A percentile compares a stretch with the other conserved stretches of the same genome.
These are phyloP conservation scores for Bolinopsis microptera DNA, from an alignment of 37 sponge, comb jelly and placozoan species.

Conservation along the genomic window DNA sequence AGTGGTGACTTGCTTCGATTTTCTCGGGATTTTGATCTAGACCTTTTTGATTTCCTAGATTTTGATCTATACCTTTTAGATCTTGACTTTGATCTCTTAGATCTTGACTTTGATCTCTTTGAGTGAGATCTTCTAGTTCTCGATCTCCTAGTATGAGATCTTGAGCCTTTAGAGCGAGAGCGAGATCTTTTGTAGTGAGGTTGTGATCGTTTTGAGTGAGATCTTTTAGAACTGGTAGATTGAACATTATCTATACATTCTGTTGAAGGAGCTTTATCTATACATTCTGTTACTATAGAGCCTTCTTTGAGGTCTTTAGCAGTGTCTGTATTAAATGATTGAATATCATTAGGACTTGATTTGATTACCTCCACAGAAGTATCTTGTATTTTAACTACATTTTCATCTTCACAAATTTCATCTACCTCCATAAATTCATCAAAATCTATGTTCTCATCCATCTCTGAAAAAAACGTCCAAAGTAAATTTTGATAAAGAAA, in stretches of 20 bases:
- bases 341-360: background rate
- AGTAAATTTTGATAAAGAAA: too few relatives aligned
- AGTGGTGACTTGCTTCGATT: background rate
- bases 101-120: background rate
- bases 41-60: background rate
- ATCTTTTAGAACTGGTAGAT: background rate
- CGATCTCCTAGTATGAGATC: background rate
- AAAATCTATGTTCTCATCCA: background rate
- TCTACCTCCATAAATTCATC: slow-evolving; percentile 32
- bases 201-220: background rate
- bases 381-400: background rate
- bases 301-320: too few relatives aligned
- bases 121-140: background rate
- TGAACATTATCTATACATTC: background rate
- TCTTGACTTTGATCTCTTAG: background rate
- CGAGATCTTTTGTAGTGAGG: background rate
- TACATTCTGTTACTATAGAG: background rate
- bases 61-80: background rate
- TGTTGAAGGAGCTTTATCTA: background rate
- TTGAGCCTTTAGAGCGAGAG: background rate
- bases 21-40: background rate
- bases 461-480: background rate
- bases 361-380: background rate
- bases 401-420: background rate
- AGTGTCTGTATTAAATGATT: too few relatives aligned